Base-by-base conservation (phyloP, 2,113 vertebrate genomes). In the Petroica traversi region DNA sequence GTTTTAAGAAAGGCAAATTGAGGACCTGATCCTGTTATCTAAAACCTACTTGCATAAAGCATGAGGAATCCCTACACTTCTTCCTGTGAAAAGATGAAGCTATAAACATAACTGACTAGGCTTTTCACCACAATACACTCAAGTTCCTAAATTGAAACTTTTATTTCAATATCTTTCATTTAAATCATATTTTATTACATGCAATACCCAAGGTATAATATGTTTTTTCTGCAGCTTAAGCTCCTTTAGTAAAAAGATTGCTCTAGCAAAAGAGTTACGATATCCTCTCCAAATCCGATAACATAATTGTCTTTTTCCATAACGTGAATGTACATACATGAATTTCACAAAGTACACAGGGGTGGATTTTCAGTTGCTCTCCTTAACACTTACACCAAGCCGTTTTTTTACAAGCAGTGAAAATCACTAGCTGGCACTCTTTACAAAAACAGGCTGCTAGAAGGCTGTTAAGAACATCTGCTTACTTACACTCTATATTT, bases 141-240 rank as follows among this genome's bases (percentile, higher is more conserved):
- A 61, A 52, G 29, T 13, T 85, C 48, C 34, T 59, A 91, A 93
- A 78, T 2, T 73, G 48, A 90, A 93, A 93, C 31, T 73, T 93
- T 87, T 64, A 64, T 93, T 95, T 89, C 79, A 33, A 64, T 91
- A 92, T 85, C 29, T 11, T 77, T 91, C 31, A 86, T 90, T 90
- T 36, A 96, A 95, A 96, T 95, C 18, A 36, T 77, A 33, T 91
- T 96, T 95, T 92, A 88, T 87, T 59, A 66, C 33, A 75, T 66
- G 34, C 14, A 82, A 58, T 55, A 66, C 20, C 36, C 13, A 59
- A 62, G 15, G 22, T 52, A 46, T 58, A 77, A 77, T 82, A 59
- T 63, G 54, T 31, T 84, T 92, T 81, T 71, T 85, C 33, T 73
- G 31, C 57, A 82, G 41, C 33, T 95, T 92, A 92, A 92, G 68